These are phyloP conservation scores for Rhabditoides inermis DNA, from an alignment of 2,888 invertebrate genomes.

Conservation along the genomic window DNA sequence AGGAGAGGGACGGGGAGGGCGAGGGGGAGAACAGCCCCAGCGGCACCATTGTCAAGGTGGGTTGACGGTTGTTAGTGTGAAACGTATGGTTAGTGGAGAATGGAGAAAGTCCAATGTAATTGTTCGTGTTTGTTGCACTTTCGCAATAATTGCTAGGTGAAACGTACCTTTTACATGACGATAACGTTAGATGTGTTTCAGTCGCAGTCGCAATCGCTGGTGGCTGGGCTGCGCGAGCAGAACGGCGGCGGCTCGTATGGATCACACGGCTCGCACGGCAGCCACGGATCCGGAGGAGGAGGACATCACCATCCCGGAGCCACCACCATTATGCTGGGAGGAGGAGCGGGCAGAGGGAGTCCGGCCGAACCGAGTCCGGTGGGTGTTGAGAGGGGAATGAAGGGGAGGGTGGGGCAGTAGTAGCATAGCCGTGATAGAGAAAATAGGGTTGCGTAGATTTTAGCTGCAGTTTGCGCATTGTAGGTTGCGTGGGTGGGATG, in stretches of 20 bases:
- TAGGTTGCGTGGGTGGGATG: too few species aligned
- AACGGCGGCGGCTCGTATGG: conserved; percentile 12
- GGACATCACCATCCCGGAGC: conserved; percentile 10
- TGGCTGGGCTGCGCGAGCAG: conserved; percentile 21
- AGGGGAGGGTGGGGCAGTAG: too few species aligned
- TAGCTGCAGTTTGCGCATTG: too few species aligned
- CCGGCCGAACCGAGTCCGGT: conserved; percentile 23
- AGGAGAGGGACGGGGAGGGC: background rate
- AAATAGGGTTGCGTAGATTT: too few species aligned
- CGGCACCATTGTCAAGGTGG: conserved; percentile 27
- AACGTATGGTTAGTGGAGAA: background rate
- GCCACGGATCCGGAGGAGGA: conserved; percentile 4
- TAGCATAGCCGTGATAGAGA: too few species aligned
- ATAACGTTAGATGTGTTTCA: too few species aligned
- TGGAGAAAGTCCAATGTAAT: too few species aligned
- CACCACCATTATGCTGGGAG: conserved; percentile 25
- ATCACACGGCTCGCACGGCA: conserved; percentile 9
- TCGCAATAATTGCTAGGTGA: too few species aligned
- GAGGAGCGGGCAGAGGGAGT: too few species aligned
- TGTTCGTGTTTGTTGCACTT: too few species aligned
- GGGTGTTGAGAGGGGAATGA: too few species aligned
- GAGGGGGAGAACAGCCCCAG: conserved; percentile 14
- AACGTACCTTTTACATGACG: too few species aligned
- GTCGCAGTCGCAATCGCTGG: conserved; percentile 16
- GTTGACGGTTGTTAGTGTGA: background rate